Percentiles rank a stretch among this genome's conserved stretches.
These are phyloP conservation scores for Oncorhynchus tshawytscha DNA, from an alignment of 2,113 vertebrate species.

Conservation along the genomic window DNA sequence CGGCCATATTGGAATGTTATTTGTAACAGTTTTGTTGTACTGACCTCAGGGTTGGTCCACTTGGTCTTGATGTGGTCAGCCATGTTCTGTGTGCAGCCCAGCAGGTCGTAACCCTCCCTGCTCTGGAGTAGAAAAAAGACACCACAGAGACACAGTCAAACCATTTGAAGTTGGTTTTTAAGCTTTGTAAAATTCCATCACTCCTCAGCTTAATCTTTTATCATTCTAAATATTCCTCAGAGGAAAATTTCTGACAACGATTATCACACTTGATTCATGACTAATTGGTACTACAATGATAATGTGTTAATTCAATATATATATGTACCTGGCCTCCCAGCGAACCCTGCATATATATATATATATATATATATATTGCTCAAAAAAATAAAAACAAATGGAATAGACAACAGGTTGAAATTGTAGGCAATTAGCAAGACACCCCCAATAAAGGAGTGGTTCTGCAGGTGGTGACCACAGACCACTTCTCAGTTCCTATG, in stretches of 20 bases:
- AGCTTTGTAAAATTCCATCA: neutral
- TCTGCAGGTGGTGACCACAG: no score
- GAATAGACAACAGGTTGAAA: no score
- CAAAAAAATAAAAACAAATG: no score
- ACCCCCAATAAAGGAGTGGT: no score
- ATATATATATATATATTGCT: no score
- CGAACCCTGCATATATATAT: no score
- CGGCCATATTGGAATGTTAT: neutral
- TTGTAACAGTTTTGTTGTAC: slow-evolving; percentile 38
- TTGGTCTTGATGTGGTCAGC: slow-evolving; percentile 85
- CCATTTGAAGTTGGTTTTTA: neutral
- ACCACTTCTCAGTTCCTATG: no score
- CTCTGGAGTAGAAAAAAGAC: slow-evolving; percentile 65
- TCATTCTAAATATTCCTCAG: neutral
- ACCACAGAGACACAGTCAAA: slow-evolving; percentile 12
- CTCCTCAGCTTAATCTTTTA: neutral
- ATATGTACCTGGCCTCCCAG: no score
- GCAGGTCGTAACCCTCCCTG: slow-evolving; percentile 78
- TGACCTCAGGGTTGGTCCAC: slow-evolving; percentile 86
- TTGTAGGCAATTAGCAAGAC: no score
- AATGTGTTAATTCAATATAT: no score
- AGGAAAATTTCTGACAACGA: neutral
- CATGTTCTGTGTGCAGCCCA: slow-evolving; percentile 80
- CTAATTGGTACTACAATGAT: no score
- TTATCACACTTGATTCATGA: no score